Evolutionary conservation across 2,888 invertebrate genomes (phyloP).

Genomic region (Cloeon dipterum): DNA sequence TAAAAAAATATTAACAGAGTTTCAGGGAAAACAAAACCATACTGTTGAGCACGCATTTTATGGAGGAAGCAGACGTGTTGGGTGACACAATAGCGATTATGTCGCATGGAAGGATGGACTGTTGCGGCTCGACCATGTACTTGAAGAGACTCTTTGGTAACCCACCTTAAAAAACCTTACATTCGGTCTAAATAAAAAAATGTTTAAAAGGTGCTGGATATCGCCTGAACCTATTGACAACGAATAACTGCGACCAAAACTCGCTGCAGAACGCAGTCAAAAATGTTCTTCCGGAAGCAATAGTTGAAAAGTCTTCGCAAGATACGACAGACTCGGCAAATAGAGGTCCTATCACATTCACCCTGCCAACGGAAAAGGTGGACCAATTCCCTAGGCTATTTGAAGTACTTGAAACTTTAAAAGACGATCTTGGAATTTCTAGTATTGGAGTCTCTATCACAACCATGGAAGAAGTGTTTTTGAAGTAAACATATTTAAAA

Average conservation of each 20-base stretch:
- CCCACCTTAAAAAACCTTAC: no score
- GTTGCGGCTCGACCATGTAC: constrained; percentile 62
- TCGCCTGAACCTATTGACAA: constrained; percentile 34
- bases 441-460: constrained; percentile 67
- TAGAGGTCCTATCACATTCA: constrained; percentile 16
- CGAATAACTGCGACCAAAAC: constrained; percentile 12
- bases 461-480: constrained; percentile 80
- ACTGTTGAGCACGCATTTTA: constrained; percentile 76
- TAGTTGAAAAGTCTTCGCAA: constrained; percentile 18
- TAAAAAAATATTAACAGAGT: constrained; percentile 15
- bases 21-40: constrained; percentile 52
- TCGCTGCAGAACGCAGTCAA: constrained; percentile 16
- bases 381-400: constrained; percentile 35
- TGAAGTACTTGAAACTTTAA: constrained; percentile 31
- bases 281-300: constrained; percentile 18
- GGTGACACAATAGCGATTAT: constrained; percentile 81
- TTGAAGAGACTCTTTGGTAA: constrained; percentile 37
- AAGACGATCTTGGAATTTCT: constrained; percentile 35
- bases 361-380: constrained; percentile 30
- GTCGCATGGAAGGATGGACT: constrained; percentile 43
- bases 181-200: no score
- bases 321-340: constrained; percentile 14
- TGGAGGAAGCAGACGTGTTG: constrained; percentile 87
- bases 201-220: constrained; percentile 39
- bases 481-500: constrained; percentile 31